These are phyloP conservation scores for Phyllotis vaccarum DNA, from an alignment of 2,797 vertebrate genomes.

Conservation along the genomic window DNA sequence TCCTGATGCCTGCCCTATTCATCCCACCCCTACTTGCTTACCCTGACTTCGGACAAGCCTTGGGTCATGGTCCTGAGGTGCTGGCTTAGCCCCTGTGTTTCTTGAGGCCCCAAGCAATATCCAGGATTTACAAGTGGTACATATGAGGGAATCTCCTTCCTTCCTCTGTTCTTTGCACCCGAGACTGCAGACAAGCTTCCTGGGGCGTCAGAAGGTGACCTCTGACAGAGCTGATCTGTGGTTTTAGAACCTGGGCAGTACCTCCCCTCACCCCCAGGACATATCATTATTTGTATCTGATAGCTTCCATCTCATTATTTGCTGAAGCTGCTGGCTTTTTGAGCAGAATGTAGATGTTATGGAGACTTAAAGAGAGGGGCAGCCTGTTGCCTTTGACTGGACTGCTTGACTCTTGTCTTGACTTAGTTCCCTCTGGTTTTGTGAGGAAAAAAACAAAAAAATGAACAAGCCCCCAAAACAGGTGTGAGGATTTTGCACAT, in stretches of 20 bases:
- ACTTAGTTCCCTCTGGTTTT: not conserved
- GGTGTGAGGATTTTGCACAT: not conserved
- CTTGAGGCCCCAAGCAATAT: not conserved
- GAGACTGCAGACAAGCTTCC: not conserved
- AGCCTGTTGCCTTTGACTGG: not conserved
- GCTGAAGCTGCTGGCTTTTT: not conserved
- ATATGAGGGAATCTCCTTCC: not conserved
- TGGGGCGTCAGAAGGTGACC: not conserved
- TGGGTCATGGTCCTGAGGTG: not conserved
- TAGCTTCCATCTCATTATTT: not conserved
- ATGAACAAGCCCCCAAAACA: too few species aligned
- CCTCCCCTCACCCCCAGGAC: accelerated
- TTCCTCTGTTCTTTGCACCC: not conserved
- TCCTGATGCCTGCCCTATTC: not conserved
- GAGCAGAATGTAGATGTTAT: not conserved
- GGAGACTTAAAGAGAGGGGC: not conserved
- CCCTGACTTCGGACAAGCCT: too few species aligned
- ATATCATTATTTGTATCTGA: not conserved
- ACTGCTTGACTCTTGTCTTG: not conserved
- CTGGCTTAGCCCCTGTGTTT: not conserved
- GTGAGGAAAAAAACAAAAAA: not conserved
- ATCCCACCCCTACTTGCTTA: accelerated
- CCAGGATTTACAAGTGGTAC: not conserved
- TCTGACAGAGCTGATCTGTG: accelerated
- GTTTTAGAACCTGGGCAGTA: not conserved